A percentile compares a stretch with the other conserved stretches of the same genome.
phyloP scores from a whole-genome alignment of 2,888 invertebrate species.

The Parnassius apollo region DNA sequence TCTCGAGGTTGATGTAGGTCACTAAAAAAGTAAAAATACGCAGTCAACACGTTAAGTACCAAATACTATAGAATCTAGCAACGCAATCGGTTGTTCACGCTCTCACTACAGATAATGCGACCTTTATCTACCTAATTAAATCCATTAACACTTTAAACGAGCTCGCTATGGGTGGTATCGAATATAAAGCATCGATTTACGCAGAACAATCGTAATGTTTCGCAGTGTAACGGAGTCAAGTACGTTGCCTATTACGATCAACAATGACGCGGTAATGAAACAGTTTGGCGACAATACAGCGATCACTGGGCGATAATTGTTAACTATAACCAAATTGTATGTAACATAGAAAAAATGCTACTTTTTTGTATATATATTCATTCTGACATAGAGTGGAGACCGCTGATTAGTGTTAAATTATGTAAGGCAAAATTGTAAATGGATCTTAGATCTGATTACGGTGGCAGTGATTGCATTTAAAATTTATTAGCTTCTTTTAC shows the following conservation, averaged over 20 bases:
- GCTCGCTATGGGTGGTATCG: constrained; percentile 34
- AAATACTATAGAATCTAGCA: not conserved
- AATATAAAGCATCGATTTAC: constrained; percentile 27
- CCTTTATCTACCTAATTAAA: constrained; percentile 26
- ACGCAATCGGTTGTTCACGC: constrained; percentile 10
- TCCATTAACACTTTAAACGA: constrained; percentile 32
- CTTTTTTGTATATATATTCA: too few relatives aligned
- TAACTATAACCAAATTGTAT: constrained; percentile 36
- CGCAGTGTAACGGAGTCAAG: constrained; percentile 28
- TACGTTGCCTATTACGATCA: constrained; percentile 20
- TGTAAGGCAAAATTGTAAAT: too few relatives aligned
- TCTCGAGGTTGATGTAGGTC: too few relatives aligned
- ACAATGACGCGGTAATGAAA: constrained; percentile 58
- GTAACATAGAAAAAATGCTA: not conserved
- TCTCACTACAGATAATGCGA: constrained; percentile 20
- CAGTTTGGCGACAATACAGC: constrained; percentile 58
- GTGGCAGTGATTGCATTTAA: too few relatives aligned
- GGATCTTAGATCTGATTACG: too few relatives aligned
- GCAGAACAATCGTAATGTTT: too few relatives aligned
- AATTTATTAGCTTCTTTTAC: too few relatives aligned
- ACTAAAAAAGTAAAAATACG: too few relatives aligned
- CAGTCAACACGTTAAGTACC: too few relatives aligned
- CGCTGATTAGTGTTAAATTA: too few relatives aligned
- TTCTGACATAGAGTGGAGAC: too few relatives aligned
- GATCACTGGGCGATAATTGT: constrained; percentile 43